Conservation (phyloP, 2,797 vertebrate species). For the Xenentodon cancila region DNA sequence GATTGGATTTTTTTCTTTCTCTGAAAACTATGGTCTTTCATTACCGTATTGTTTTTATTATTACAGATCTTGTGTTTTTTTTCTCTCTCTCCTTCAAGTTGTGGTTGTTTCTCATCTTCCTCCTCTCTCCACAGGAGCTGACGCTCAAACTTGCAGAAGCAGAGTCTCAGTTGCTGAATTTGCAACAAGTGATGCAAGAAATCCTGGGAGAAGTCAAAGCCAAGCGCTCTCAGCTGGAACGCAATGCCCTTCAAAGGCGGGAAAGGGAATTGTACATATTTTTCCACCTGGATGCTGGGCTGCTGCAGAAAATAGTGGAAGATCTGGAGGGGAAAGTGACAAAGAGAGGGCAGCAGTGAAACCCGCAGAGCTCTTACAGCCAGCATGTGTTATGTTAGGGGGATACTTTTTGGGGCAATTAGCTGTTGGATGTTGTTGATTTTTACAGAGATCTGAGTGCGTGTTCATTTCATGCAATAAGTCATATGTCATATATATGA, state of each 20-base stretch:
- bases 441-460: no score
- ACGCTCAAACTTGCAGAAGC: conserved; percentile 80
- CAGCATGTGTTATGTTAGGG: neutral
- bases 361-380: neutral
- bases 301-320: conserved; percentile 85
- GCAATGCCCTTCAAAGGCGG: conserved; percentile 78
- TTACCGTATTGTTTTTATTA: no score
- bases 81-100: neutral
- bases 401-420: neutral
- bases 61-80: no score
- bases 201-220: conserved; percentile 85
- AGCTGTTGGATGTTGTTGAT: neutral
- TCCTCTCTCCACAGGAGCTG: conserved; percentile 81
- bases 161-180: conserved; percentile 81
- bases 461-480: conserved; percentile 2
- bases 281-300: conserved; percentile 86
- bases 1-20: no score
- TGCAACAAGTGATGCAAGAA: conserved; percentile 85
- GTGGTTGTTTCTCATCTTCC: neutral
- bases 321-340: conserved; percentile 82
- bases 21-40: no score
- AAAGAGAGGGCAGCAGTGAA: conserved; percentile 38
- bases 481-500: neutral
- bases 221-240: conserved; percentile 86
- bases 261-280: conserved; percentile 90